Conservation (phyloP, 2,888 invertebrate species). For the Pachydiplax longipennis region DNA sequence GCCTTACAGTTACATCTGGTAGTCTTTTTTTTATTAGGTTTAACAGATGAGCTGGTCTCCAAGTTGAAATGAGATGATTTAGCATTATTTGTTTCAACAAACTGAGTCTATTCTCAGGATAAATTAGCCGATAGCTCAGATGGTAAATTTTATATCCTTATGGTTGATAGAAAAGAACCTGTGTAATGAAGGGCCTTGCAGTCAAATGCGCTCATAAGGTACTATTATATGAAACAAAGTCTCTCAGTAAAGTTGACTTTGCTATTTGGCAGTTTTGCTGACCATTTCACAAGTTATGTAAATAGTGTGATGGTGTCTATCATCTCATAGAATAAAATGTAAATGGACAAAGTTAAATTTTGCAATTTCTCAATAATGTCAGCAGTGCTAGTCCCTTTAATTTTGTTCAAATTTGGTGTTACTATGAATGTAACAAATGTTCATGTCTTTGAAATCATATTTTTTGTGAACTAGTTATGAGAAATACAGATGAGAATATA, state of each 20-base stretch:
- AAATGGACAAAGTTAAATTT: conserved; percentile 40
- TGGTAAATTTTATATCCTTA: conserved; percentile 42
- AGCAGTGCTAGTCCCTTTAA: conserved; percentile 41
- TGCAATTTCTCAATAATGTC: conserved; percentile 28
- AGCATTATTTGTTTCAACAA: conserved; percentile 31
- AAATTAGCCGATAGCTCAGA: conserved; percentile 41
- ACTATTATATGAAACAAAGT: conserved; percentile 27
- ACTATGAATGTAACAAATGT: conserved; percentile 33
- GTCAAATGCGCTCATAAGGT: conserved; percentile 17
- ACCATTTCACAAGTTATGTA: conserved; percentile 39
- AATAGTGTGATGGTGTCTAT: conserved; percentile 43
- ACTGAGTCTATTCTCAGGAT: conserved; percentile 43
- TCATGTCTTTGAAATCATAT: conserved; percentile 32
- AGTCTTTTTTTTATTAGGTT: conserved; percentile 41
- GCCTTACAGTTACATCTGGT: conserved; percentile 44
- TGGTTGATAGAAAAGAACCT: conserved; percentile 22
- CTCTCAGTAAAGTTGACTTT: conserved; percentile 39
- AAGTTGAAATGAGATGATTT: conserved; percentile 41
- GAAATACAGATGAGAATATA: neutral
- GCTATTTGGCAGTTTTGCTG: conserved; percentile 40
- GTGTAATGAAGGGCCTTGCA: conserved; percentile 22
- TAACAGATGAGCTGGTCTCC: conserved; percentile 43
- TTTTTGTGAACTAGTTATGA: conserved; percentile 39
- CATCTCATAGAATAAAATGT: conserved; percentile 37
- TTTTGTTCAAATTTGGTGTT: conserved; percentile 27